Conservation (phyloP, 2,113 vertebrate species). For the Amblyopsis rosae region DNA sequence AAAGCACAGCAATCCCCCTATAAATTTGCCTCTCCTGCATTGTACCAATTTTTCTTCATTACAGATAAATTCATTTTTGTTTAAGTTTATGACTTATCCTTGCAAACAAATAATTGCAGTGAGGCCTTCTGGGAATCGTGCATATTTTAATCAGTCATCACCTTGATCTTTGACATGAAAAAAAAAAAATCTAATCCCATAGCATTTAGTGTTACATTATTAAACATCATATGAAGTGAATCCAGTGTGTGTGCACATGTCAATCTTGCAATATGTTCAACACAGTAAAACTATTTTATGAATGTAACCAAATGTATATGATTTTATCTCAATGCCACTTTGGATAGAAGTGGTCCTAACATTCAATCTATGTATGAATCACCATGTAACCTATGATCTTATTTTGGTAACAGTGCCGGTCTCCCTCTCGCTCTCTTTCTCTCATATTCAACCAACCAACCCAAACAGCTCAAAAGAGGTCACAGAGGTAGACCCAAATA, state of each 20-base stretch:
- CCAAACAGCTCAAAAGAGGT: too few species aligned
- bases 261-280: too few species aligned
- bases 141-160: constrained; percentile 68
- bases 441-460: too few species aligned
- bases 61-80: constrained; percentile 58
- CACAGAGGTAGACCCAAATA: too few species aligned
- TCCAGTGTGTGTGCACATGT: neutral
- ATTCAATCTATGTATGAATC: neutral
- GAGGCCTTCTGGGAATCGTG: constrained; percentile 40
- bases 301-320: too few species aligned
- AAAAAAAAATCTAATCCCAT: constrained; percentile 11
- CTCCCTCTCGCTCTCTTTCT: neutral
- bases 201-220: too few species aligned
- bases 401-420: too few species aligned
- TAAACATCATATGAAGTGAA: constrained; percentile 33
- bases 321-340: neutral
- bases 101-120: constrained; percentile 71
- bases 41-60: constrained; percentile 69
- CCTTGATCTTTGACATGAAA: constrained; percentile 68
- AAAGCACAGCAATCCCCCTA: constrained; percentile 48
- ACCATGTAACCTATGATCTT: too few species aligned
- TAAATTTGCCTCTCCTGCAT: constrained; percentile 51
- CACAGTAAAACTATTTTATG: too few species aligned
- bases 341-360: neutral
- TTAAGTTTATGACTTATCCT: constrained; percentile 67